Base-by-base conservation (phyloP, 2,888 invertebrate species). In the Stenodema calcarata region DNA sequence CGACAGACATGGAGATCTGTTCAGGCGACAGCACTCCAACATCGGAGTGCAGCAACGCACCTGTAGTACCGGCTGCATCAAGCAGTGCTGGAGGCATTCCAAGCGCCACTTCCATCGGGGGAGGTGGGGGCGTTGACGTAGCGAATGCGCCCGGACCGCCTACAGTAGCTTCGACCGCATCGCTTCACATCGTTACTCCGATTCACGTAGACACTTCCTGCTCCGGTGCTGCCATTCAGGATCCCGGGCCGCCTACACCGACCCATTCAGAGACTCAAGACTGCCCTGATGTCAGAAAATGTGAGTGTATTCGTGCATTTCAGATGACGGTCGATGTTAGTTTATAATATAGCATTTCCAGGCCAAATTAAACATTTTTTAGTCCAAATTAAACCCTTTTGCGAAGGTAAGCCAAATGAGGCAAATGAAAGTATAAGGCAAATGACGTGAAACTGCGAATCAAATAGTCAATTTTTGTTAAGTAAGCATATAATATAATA, bases 1-100 rank as follows among this genome's bases (percentile, higher is more conserved):
- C 93, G 89, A 96, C 97, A 91, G 98, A 98, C 90, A 97, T 98
- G 97, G 98, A 98, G 90, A 97, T 98, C 90, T 98, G 97, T 87
- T 97, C 97, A 18, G 96, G 96, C 89, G 95, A 96, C 90, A 97
- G 96, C 91, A 97, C 96, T 88, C 96, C 96, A 54, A 94, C 96
- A 87, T 96, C 96, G 35, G 96, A 96, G 92, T 94, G 95, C 89
- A 94, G 95, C 87, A 95, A 91, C 91, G 90, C 92, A 90, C 91
- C 91, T 91, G 90, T 85, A 87, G 70, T 83, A 70, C 83, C 69
- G n/a, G 7, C 62, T 9, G 54, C 89, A 89, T 62, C 91, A 93
- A 91, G 94, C 93, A 89, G 94, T 94, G 28, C 94, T 94, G 70
- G 91, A 95, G 86, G 91, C 95, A 90, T 94, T 94, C 88, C 94